Evolutionary conservation across 2,797 vertebrate species (phyloP).

Genomic region (Neosilurus mollespiculum): DNA sequence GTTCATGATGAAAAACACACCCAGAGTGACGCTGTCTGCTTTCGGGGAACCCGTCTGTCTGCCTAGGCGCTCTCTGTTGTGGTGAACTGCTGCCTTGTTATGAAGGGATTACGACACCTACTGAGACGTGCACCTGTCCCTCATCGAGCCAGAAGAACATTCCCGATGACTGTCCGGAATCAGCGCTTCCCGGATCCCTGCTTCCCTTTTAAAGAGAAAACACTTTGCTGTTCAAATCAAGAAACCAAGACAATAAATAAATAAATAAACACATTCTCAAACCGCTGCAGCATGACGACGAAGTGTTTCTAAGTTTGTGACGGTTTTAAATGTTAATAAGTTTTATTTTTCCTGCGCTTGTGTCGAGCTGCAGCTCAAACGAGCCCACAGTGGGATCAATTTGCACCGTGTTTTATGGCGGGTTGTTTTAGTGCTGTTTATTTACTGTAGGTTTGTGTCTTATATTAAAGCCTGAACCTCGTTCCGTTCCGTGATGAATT

Average conservation of each 20-base stretch:
- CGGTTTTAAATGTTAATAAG: constrained; percentile 53
- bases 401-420: constrained; percentile 46
- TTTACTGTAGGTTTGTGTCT: constrained; percentile 10
- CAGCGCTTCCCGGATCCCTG: not conserved
- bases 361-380: constrained; percentile 42
- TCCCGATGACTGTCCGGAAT: constrained; percentile 9
- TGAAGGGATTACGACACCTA: constrained; percentile 51
- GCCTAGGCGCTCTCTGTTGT: constrained; percentile 31
- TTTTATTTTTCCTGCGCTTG: constrained; percentile 20
- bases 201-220: not conserved
- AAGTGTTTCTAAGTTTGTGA: not conserved
- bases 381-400: constrained; percentile 57
- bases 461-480: constrained; percentile 5
- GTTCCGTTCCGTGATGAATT: not conserved
- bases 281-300: constrained; percentile 3
- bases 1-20: not conserved
- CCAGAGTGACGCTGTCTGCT: constrained; percentile 39
- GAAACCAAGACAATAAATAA: not conserved
- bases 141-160: constrained; percentile 33
- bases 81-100: constrained; percentile 46
- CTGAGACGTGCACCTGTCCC: constrained; percentile 58
- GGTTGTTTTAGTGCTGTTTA: constrained; percentile 30
- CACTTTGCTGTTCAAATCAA: not conserved
- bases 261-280: not conserved
- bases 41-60: constrained; percentile 32